Evolutionary conservation across 2,113 vertebrate genomes (phyloP).

Genomic region (Lanius ludovicianus): DNA sequence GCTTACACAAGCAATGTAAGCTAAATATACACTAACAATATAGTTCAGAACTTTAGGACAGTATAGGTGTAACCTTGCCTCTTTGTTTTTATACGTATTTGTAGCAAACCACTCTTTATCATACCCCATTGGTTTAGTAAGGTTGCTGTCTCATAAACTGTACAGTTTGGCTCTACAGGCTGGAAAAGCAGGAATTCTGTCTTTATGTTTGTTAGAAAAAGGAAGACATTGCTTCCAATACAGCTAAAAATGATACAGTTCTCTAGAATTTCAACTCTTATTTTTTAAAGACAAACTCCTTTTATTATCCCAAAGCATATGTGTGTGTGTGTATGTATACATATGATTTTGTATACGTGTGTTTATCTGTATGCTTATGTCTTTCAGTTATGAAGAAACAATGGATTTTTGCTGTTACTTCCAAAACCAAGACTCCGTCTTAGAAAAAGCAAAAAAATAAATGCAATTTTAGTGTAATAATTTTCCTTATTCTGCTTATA

Average conservation of each 20-base stretch:
- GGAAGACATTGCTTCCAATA: neutral
- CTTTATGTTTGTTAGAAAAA: neutral
- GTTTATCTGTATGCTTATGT: rapidly evolving
- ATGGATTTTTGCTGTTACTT: neutral
- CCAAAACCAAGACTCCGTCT: neutral
- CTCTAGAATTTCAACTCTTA: neutral
- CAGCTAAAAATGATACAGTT: neutral
- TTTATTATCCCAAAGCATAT: neutral
- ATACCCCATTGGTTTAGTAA: neutral
- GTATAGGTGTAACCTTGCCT: neutral
- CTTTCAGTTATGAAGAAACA: neutral
- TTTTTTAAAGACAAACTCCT: neutral
- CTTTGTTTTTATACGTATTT: neutral
- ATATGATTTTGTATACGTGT: neutral
- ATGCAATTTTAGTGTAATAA: neutral
- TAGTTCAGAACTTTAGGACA: neutral
- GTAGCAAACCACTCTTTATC: neutral
- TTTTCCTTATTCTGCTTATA: neutral
- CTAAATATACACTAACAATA: neutral
- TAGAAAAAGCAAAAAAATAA: neutral
- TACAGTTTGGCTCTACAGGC: neutral
- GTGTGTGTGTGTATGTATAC: rapidly evolving
- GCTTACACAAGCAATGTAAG: neutral
- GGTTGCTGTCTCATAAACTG: neutral
- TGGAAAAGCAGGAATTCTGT: neutral